Evolutionary conservation across 2,113 vertebrate species (phyloP), one percentile per base, ranked within the genome.

Genomic region (Trachemys scripta): DNA sequence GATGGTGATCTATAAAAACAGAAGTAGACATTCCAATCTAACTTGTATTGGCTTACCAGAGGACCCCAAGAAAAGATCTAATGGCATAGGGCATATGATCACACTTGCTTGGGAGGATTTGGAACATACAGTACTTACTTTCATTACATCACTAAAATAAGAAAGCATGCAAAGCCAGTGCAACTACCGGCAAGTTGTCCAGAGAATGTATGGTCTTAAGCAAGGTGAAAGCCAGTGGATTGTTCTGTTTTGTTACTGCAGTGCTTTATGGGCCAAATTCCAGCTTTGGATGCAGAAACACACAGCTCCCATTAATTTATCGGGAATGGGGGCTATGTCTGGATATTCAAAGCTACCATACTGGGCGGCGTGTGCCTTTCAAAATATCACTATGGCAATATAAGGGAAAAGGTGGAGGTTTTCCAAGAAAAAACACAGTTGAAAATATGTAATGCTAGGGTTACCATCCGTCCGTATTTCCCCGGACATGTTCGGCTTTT

Each of bases 11-110:
- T 88, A 89, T 80, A 90, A 42, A 9, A 90, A 54, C 75, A 69
- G 3, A 85, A 88, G 80, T 62, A 94, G 75, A 90, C 49, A 95
- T 79, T 57, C 25, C 56, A 90, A 84, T 93, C 90, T 75, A 49
- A 47, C 80, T 53, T 9, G 88, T 96, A 88, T 84, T 93, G 49
- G 80, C 31, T 81, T 51, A 90, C 12, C 91, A 80, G 14, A 89
- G 51, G 45, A 96, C 35, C 24, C 57, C n/a, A 54, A 93, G 35
- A 51, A 79, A 49, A 95, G 7, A 97, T 88, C 56, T 87, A 86
- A 78, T 65, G 65, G 72, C 8, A 75, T 6, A 49, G 80, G 13
- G 27, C 47, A 12, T 75, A 38, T 29, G 35, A 85, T 54, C 80
- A 45, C 87, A 54, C 25, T 69, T 59, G 19, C 91, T 90, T 91